These are phyloP conservation scores for Amorpha juglandis DNA, from an alignment of 2,888 invertebrate species.

Conservation along the genomic window DNA sequence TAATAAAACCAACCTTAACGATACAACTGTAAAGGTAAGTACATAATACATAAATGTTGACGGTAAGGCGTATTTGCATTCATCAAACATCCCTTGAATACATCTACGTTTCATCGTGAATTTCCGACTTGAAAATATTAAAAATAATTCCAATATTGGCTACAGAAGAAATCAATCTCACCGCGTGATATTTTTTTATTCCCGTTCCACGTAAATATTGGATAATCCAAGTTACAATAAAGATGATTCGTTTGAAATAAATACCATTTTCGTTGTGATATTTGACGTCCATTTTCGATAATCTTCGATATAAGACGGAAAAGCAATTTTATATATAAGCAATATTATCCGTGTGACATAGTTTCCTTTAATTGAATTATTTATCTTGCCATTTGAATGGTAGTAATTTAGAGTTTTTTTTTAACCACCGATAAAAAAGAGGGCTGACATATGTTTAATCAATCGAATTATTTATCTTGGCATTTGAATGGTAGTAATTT, in stretches of 20 bases:
- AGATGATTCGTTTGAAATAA: conserved; percentile 24
- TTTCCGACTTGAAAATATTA: background rate
- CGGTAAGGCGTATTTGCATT: conserved; percentile 1
- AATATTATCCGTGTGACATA: conserved; percentile 11
- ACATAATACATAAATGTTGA: background rate
- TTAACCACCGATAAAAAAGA: no score
- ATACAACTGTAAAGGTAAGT: background rate
- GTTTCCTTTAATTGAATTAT: conserved; percentile 24
- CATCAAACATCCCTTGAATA: conserved; percentile 1
- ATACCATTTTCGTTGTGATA: conserved; percentile 24
- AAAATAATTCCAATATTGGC: conserved; percentile 18
- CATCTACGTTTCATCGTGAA: conserved; percentile 6
- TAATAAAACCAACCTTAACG: no score
- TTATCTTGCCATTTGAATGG: no score
- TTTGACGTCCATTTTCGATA: conserved; percentile 37
- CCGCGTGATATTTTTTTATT: conserved; percentile 10
- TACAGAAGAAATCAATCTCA: conserved; percentile 24
- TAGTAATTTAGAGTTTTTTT: no score
- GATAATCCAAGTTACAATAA: conserved; percentile 28
- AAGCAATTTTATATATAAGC: conserved; percentile 32
- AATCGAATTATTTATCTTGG: no score
- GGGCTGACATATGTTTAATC: no score
- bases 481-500: no score
- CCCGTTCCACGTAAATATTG: conserved; percentile 25
- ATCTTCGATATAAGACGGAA: conserved; percentile 39